Conservation (phyloP, 2,113 vertebrate genomes). For the Tachycineta bicolor region DNA sequence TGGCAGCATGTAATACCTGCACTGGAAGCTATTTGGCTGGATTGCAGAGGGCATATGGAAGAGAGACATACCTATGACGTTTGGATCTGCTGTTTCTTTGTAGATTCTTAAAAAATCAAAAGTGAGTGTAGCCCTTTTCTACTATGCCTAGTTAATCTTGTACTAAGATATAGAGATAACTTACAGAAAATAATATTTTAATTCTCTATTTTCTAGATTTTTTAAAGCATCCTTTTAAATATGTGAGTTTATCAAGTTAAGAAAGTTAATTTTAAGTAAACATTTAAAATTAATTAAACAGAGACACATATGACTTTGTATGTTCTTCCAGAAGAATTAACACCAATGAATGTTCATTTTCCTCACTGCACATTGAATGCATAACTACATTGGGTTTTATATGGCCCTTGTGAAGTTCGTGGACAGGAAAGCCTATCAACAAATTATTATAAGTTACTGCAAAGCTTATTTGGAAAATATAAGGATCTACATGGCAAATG, state of each 20-base stretch:
- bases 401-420: neutral
- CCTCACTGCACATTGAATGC: neutral
- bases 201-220: neutral
- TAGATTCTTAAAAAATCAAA: neutral
- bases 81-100: neutral
- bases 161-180: neutral
- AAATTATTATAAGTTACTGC: neutral
- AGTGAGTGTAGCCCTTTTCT: neutral
- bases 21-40: neutral
- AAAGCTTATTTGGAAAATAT: conserved; percentile 4
- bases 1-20: rapidly evolving
- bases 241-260: neutral
- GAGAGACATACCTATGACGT: neutral
- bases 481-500: neutral
- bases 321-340: neutral
- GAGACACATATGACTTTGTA: neutral
- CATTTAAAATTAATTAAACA: neutral
- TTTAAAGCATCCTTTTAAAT: neutral
- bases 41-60: neutral
- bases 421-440: neutral
- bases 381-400: neutral
- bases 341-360: neutral
- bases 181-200: neutral
- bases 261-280: neutral
- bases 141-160: neutral